Base-by-base conservation (phyloP, 2,888 invertebrate genomes). In the Nomada lathburiana region DNA sequence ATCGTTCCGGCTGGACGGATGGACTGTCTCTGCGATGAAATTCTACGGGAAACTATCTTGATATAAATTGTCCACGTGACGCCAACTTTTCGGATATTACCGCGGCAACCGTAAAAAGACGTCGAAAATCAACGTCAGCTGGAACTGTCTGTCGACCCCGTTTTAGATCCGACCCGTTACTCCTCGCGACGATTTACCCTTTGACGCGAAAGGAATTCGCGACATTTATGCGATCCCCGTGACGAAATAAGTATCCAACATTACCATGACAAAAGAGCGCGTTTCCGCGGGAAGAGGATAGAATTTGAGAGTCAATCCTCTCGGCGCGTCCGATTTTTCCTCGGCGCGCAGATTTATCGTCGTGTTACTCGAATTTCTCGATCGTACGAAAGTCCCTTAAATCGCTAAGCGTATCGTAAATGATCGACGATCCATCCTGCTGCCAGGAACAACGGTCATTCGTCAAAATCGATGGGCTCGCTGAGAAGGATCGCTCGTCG, bases 281-380 rank as follows among this genome's bases (percentile, higher is more conserved):
- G 20, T 44, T 53, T 50, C 36, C 36, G 13, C 50, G 10, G 13
- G 52, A 20, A 10, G 55, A 50, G 60, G 60, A 50, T 29, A 26
- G 26, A 53, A 62, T 67, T 71, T 44, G 23, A 71, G 71, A 78
- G 52, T 71, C 62, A 26, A 20, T 10, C 36, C 20, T 1, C 7
- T 3, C 42, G n/a, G 4, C 42, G 52, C 20, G 26, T 53, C 23
- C n/a, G 44, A 62, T 53, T 47, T 36, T 47, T 50, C 26, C 74
- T 76, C 72, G 67, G 26, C 16, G 64, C 42, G 26, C 57, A 57
- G 77, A 80, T 80, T 80, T 73, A 80, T 64, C 53, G 73, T 57
- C 59, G n/a, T 52, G 68, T 50, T 55, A 13, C 50, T 11, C 29
- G 7, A 36, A 36, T 26, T 13, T 23, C 20, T 55, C 65, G 69